These are phyloP conservation scores for Rhynchomys soricoides DNA, from an alignment of 2,113 vertebrate genomes.

Conservation along the genomic window DNA sequence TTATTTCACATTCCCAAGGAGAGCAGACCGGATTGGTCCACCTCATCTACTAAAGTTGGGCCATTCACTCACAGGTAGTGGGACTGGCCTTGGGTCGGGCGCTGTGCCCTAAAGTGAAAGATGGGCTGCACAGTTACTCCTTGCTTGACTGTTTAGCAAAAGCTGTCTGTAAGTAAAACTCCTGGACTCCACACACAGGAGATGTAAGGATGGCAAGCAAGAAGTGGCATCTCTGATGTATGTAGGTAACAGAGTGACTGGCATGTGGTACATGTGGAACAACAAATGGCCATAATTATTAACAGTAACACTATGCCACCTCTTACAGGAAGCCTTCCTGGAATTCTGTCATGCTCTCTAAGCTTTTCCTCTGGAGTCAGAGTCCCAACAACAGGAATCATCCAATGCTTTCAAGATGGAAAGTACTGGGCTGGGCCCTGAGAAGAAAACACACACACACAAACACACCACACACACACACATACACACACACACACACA, in stretches of 20 bases:
- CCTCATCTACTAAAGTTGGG: constrained; percentile 50
- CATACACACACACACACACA: neutral
- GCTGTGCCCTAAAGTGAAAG: neutral
- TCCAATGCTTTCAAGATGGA: neutral
- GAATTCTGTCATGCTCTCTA: constrained; percentile 34
- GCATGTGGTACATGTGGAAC: neutral
- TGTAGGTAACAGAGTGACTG: neutral
- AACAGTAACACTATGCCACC: constrained; percentile 44
- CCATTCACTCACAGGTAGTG: constrained; percentile 36
- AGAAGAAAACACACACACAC: constrained; percentile 12
- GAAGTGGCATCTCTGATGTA: neutral
- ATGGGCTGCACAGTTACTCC: neutral
- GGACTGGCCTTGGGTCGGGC: constrained; percentile 22
- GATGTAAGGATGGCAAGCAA: constrained; percentile 15
- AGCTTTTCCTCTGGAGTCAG: neutral
- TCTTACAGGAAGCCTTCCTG: constrained; percentile 66
- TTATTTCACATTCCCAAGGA: constrained; percentile 60
- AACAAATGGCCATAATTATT: constrained; percentile 54
- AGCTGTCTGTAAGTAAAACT: constrained; percentile 16
- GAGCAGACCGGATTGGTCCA: constrained; percentile 34
- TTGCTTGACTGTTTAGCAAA: constrained; percentile 24
- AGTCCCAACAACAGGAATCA: constrained; percentile 24
- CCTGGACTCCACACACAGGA: neutral
- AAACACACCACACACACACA: neutral
- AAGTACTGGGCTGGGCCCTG: neutral